A percentile compares a stretch with the other conserved stretches of the same genome.
Conservation (phyloP, 2,888 invertebrate species). For the Cerceris ruficornis region DNA sequence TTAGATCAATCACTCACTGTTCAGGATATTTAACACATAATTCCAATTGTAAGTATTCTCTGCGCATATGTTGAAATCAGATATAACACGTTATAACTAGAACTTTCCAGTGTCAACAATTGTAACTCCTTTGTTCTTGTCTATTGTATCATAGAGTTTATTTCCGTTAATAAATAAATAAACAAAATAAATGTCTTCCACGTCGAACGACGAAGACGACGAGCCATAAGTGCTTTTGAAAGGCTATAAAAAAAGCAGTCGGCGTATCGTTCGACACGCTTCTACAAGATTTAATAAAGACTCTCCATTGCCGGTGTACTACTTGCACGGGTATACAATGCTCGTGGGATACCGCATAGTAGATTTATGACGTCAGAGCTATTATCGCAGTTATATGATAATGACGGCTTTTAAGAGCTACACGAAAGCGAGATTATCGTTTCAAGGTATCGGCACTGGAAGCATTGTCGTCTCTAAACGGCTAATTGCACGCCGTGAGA, state of each 20-base stretch:
- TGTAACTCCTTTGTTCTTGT: too few relatives aligned
- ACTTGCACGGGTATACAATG: conserved; percentile 22
- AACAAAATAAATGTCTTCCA: too few relatives aligned
- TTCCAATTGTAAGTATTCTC: too few relatives aligned
- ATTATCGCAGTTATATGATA: conserved; percentile 54
- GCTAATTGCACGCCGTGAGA: conserved; percentile 12
- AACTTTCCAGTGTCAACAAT: too few relatives aligned
- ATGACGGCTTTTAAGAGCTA: conserved; percentile 37
- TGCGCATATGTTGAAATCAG: too few relatives aligned
- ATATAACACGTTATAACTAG: too few relatives aligned
- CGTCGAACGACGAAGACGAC: too few relatives aligned
- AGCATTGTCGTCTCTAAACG: conserved; percentile 6
- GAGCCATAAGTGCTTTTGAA: too few relatives aligned
- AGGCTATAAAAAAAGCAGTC: background rate
- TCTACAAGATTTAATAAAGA: conserved; percentile 19
- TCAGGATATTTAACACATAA: too few relatives aligned
- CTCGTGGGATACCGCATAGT: conserved; percentile 32
- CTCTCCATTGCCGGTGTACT: conserved; percentile 4
- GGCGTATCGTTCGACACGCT: conserved; percentile 10
- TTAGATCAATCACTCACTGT: too few relatives aligned
- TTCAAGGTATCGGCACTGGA: conserved; percentile 32
- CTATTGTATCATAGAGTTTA: too few relatives aligned
- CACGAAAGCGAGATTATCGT: conserved; percentile 26
- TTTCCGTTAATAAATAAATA: too few relatives aligned
- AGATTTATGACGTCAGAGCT: conserved; percentile 47